Evolutionary conservation across 1,140 invertebrate species (phyloP), one percentile per base, ranked within the genome.

Genomic region (Parapsyche elsis): DNA sequence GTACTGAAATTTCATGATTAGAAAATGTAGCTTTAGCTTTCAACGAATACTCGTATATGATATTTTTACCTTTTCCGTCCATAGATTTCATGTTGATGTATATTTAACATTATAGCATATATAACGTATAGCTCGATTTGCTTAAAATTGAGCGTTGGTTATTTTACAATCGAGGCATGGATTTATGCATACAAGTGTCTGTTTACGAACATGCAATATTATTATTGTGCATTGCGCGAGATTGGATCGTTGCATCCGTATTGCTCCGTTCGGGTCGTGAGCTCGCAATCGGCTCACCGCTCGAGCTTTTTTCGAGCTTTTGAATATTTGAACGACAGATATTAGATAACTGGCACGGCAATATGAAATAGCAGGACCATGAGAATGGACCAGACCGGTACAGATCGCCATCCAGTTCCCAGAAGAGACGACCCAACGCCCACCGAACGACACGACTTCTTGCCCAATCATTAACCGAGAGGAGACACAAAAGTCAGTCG

Each of bases 241-340:
- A 67, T 67, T 23, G 64, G 12, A 67, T 67, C 64, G 5, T 10
- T 26, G 9, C 24, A 21, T 24, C 5, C 64, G 64, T 67, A 7
- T 10, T 23, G 9, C 24, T 26, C 19, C 16, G 49, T 53, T 12
- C 21, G 9, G n/a, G 21, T 24, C 24, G 64, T 26, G 64, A 67
- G 64, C 64, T 23, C 23, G 64, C 64, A 23, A 67, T 23, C 64
- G 49, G 49, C 16, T 53, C 49, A 14, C 49, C 49, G 49, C 49
- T 53, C 16, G 10, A 12, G 24, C 24, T 67, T 67, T 67, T 67
- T 67, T 67, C 24, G 21, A 23, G n/a, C 64, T 67, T 67, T 24
- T 24, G 64, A 67, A 67, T 67, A 67, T 67, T 67, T 30, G 64
- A 67, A 67, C 64, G 64, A 67, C 64, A 67, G 64, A 67, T 67